Percentiles rank a stretch among this genome's conserved stretches.
Evolutionary conservation across 1,140 invertebrate species (phyloP).

Genomic region (Pseudomyrmex sp.): DNA sequence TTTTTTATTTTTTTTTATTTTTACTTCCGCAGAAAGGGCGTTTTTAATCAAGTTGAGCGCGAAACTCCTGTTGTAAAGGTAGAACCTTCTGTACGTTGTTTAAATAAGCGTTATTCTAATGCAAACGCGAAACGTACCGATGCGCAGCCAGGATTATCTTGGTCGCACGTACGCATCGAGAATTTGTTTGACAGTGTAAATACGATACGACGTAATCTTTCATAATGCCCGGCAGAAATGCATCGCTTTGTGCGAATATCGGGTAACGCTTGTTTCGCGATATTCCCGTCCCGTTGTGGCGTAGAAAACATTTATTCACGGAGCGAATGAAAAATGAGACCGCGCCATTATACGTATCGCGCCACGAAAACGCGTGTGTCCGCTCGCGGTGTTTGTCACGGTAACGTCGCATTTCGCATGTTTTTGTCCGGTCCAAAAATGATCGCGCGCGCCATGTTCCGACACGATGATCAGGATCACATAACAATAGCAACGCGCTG

Average conservation of each 20-base stretch:
- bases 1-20: neutral
- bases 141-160: constrained; percentile 25
- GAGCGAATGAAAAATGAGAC: constrained; percentile 58
- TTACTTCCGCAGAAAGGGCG: neutral
- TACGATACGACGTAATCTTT: constrained; percentile 59
- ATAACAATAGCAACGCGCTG: constrained; percentile 37
- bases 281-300: constrained; percentile 52
- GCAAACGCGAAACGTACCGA: neutral
- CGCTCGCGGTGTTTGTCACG: constrained; percentile 42
- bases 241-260: constrained; percentile 61
- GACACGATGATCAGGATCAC: constrained; percentile 46
- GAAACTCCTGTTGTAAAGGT: no score
- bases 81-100: no score
- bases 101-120: constrained; percentile 3
- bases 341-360: constrained; percentile 47
- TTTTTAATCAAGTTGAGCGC: neutral
- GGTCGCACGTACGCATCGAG: constrained; percentile 23
- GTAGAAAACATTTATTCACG: constrained; percentile 56
- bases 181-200: constrained; percentile 61
- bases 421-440: constrained; percentile 47
- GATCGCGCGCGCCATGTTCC: constrained; percentile 22
- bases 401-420: constrained; percentile 54
- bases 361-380: constrained; percentile 23
- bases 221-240: constrained; percentile 56
- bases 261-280: constrained; percentile 59